phyloP scores from a whole-genome alignment of 2,888 invertebrate genomes.

The Eilema sororculum region DNA sequence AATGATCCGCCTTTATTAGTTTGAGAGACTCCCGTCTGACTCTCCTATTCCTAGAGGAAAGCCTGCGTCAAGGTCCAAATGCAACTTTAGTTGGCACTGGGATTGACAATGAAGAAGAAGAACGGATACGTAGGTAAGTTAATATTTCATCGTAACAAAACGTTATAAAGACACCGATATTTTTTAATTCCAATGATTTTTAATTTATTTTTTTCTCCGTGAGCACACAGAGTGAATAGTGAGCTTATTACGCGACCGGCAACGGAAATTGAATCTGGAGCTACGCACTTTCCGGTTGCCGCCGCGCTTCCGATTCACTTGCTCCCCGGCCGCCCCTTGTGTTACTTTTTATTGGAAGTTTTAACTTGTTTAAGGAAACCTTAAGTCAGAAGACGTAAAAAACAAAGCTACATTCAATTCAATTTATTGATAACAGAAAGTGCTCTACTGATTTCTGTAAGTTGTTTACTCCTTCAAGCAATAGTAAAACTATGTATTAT shows the following conservation, averaged over 20 bases:
- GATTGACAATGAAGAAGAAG: background rate
- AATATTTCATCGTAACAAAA: background rate
- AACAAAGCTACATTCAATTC: background rate
- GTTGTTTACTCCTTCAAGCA: background rate
- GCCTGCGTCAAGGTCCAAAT: background rate
- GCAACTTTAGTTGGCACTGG: background rate
- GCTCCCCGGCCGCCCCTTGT: slow-evolving; percentile 51
- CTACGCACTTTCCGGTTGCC: slow-evolving; percentile 82
- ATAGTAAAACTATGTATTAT: background rate
- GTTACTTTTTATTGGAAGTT: slow-evolving; percentile 66
- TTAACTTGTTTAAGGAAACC: slow-evolving; percentile 34
- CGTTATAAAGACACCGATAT: background rate
- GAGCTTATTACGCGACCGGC: slow-evolving; percentile 80
- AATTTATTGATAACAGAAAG: slow-evolving; percentile 3
- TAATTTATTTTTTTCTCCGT: slow-evolving; percentile 57
- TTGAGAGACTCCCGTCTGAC: too few species aligned
- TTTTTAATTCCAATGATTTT: slow-evolving; percentile 32
- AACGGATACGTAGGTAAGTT: background rate
- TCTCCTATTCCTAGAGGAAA: background rate
- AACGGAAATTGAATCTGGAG: slow-evolving; percentile 84
- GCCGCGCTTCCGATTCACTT: slow-evolving; percentile 71
- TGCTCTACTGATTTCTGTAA: background rate
- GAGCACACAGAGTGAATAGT: slow-evolving; percentile 74
- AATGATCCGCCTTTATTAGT: too few species aligned
- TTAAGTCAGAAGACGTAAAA: background rate